Conservation (phyloP, 64 coral and sea anemone species). For the Actinia equina region DNA sequence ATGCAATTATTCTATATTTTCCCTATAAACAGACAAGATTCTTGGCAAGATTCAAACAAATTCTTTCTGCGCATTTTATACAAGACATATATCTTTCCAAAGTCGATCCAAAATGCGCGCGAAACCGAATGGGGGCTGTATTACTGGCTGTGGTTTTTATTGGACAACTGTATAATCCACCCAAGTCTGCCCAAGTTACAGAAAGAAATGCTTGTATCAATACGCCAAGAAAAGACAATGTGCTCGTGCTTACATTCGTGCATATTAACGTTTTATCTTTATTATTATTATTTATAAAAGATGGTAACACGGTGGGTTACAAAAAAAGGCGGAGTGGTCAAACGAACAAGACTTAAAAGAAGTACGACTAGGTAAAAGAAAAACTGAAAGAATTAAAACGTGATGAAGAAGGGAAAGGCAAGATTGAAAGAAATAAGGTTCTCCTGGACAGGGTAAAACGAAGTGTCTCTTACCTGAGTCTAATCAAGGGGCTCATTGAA, state of each 20-base stretch:
- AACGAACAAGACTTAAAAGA: background rate
- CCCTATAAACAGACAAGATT: background rate
- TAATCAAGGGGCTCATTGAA: constrained; percentile 19
- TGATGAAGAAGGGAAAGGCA: background rate
- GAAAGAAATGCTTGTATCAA: background rate
- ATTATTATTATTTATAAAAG: background rate
- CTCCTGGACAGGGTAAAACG: background rate
- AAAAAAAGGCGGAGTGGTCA: background rate
- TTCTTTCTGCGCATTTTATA: background rate
- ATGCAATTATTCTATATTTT: background rate
- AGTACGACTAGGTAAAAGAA: background rate
- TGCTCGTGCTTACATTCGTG: background rate
- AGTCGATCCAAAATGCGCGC: background rate
- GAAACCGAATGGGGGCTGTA: background rate
- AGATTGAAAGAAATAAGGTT: background rate
- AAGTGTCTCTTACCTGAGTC: constrained; percentile 18
- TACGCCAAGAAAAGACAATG: background rate
- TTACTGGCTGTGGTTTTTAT: too few relatives aligned
- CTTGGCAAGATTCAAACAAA: constrained; percentile 5
- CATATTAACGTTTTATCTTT: background rate
- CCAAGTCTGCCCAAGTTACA: background rate
- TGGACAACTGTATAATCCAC: too few relatives aligned
- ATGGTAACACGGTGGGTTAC: background rate
- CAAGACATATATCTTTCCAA: background rate
- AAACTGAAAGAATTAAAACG: background rate